These are phyloP conservation scores for Trachelus iudaicus DNA, from an alignment of 2,888 invertebrate genomes.

Conservation along the genomic window DNA sequence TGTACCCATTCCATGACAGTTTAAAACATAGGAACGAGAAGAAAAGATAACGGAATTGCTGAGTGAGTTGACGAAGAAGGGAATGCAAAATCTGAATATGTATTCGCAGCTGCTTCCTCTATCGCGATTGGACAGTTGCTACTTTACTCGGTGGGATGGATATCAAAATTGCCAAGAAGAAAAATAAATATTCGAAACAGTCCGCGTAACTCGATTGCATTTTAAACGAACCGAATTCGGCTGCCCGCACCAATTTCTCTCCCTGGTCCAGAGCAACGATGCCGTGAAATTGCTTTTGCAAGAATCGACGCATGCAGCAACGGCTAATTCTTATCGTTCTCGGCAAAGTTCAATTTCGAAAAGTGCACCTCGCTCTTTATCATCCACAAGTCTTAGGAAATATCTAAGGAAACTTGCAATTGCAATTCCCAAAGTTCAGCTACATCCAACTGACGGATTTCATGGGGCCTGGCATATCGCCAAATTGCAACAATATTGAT, in stretches of 20 bases:
- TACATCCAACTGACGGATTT: background rate
- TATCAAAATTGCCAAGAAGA: constrained; percentile 9
- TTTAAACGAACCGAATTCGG: constrained; percentile 5
- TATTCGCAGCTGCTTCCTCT: constrained; percentile 39
- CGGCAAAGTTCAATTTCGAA: background rate
- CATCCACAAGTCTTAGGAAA: background rate
- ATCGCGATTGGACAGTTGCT: background rate
- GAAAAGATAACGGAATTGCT: background rate
- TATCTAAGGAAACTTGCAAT: background rate
- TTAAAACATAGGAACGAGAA: background rate
- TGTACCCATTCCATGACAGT: no score
- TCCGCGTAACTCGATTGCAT: constrained; percentile 17
- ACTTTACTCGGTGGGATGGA: background rate
- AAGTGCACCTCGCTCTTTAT: background rate
- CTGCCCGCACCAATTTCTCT: background rate
- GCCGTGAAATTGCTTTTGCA: background rate
- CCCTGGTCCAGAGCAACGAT: background rate
- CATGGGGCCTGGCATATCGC: constrained; percentile 19
- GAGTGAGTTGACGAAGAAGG: background rate
- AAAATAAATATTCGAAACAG: constrained; percentile 26
- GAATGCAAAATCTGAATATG: constrained; percentile 40
- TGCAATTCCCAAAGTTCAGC: background rate
- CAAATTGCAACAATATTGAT: constrained; percentile 56
- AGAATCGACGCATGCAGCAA: background rate
- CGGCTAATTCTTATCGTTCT: background rate